phyloP scores from a whole-genome alignment of 2,113 vertebrate species.

The Motacilla tschutschensis region DNA sequence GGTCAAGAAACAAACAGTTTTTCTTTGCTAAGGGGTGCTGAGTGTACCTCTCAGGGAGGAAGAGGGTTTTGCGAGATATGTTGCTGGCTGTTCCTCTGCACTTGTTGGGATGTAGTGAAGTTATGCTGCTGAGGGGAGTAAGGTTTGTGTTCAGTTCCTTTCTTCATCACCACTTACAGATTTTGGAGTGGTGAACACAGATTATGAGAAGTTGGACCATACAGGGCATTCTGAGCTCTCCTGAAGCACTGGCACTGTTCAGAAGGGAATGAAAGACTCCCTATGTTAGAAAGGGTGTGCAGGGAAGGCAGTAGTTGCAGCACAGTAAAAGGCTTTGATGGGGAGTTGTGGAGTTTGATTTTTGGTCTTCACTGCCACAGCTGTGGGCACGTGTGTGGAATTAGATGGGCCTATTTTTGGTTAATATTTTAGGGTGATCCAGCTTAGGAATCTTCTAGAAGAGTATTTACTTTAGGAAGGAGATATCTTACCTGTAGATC shows the following conservation, averaged over 20 bases:
- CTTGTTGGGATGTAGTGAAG: accelerated
- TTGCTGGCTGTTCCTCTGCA: neutral
- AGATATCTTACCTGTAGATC: neutral
- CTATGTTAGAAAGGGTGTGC: neutral
- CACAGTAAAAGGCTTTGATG: neutral
- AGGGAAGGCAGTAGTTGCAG: neutral
- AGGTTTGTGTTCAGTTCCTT: neutral
- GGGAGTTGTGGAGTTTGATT: neutral
- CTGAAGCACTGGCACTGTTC: neutral
- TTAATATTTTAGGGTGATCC: neutral
- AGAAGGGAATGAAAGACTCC: neutral
- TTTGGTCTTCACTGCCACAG: neutral
- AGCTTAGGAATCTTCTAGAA: neutral
- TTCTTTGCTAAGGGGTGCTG: neutral
- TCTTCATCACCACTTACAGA: neutral
- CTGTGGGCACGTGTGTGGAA: accelerated
- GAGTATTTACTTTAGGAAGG: neutral
- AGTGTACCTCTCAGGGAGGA: neutral
- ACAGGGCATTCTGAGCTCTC: neutral
- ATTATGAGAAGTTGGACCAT: neutral
- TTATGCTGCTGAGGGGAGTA: accelerated
- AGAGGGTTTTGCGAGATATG: neutral
- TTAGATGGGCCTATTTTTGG: neutral
- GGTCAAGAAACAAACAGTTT: neutral
- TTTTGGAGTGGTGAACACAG: neutral